Conservation (phyloP, 2,888 invertebrate species). For the Acronicta leporina region DNA sequence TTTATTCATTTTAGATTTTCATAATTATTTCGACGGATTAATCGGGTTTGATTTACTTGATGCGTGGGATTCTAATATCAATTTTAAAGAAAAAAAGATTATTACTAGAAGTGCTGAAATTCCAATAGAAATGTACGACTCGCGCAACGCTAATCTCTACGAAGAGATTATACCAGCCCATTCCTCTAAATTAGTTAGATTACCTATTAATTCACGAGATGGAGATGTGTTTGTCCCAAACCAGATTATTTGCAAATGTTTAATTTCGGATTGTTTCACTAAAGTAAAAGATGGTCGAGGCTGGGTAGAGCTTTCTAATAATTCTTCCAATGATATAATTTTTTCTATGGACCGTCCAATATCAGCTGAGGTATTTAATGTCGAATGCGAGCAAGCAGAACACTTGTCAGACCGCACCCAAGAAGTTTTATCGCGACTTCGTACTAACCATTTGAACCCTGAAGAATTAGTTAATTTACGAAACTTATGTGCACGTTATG, state of each 20-base stretch:
- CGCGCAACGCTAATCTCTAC: neutral
- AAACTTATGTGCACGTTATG: neutral
- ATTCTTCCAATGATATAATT: slow-evolving; percentile 2
- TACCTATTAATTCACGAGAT: neutral
- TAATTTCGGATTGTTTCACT: neutral
- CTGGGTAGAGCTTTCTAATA: slow-evolving; percentile 1
- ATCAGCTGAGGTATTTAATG: slow-evolving; percentile 1
- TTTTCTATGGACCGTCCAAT: slow-evolving; percentile 5
- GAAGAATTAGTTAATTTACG: neutral
- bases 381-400: neutral
- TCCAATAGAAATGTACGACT: neutral
- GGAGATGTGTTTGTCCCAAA: neutral
- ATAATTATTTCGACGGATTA: slow-evolving; percentile 1
- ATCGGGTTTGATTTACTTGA: neutral
- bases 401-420: neutral
- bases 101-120: neutral
- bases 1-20: neutral
- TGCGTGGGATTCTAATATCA: neutral
- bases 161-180: slow-evolving; percentile 3
- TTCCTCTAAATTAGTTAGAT: neutral
- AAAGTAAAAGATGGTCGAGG: slow-evolving; percentile 2
- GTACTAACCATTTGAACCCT: neutral
- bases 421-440: neutral
- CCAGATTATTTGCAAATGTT: slow-evolving; percentile 1
- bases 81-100: neutral